Evolutionary conservation across 2,113 vertebrate species (phyloP).

Genomic region (Thryonomys swinderianus): DNA sequence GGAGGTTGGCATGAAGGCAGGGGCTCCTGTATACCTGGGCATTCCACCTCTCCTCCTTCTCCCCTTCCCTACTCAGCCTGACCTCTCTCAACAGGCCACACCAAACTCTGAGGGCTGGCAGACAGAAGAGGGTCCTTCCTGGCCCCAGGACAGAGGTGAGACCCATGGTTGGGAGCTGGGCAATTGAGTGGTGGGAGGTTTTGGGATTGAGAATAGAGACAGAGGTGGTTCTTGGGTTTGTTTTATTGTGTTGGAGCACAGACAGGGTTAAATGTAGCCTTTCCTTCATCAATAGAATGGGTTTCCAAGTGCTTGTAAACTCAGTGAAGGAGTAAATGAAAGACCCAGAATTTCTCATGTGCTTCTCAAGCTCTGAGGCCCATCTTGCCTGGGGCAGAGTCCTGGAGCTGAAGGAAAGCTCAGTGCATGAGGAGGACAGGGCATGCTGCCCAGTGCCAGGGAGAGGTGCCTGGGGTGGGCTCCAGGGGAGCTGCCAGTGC

Average conservation of each 20-base stretch:
- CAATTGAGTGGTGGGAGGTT: background rate
- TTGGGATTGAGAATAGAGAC: background rate
- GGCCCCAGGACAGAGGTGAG: slow-evolving; percentile 68
- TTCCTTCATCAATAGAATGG: background rate
- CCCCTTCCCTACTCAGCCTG: background rate
- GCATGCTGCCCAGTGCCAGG: background rate
- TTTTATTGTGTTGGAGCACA: background rate
- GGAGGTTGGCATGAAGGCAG: background rate
- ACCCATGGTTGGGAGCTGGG: background rate
- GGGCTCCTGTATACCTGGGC: background rate
- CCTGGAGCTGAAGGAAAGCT: background rate
- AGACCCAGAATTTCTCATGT: background rate
- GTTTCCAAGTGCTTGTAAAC: background rate
- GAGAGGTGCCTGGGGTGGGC: background rate
- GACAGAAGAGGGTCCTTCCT: background rate
- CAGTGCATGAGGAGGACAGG: background rate
- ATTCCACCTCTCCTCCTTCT: no score
- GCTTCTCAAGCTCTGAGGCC: background rate
- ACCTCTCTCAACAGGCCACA: background rate
- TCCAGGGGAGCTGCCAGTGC: background rate
- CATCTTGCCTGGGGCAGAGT: background rate
- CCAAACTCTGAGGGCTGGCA: background rate
- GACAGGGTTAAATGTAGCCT: background rate
- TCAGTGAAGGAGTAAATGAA: background rate
- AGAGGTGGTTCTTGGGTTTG: background rate